phyloP scores from a whole-genome alignment of 1,140 invertebrate species.

The Drosophila equinoxialis region DNA sequence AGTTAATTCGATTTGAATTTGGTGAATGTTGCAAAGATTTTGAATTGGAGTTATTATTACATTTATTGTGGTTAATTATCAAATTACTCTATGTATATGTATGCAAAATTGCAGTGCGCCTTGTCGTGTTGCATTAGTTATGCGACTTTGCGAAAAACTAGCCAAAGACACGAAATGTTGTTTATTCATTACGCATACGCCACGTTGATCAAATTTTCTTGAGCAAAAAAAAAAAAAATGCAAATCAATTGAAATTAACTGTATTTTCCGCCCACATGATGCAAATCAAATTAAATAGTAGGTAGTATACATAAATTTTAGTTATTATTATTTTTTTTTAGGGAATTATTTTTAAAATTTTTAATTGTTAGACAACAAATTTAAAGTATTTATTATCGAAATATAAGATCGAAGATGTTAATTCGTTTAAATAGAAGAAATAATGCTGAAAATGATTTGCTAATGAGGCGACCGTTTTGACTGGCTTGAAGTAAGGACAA shows the following conservation, averaged over 20 bases:
- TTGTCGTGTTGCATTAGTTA: conserved; percentile 5
- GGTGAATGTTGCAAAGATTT: conserved; percentile 3
- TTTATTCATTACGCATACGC: conserved; percentile 5
- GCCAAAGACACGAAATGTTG: conserved; percentile 6
- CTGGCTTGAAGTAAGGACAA: no score
- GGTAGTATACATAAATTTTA: no score
- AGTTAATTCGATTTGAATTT: conserved; percentile 3
- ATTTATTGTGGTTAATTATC: conserved; percentile 9
- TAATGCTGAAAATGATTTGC: no score
- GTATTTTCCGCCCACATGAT: not conserved
- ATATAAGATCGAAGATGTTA: no score
- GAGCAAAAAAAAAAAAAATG: conserved; percentile 1
- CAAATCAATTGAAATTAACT: conserved; percentile 7
- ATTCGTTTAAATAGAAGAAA: no score
- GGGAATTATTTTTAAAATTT: no score
- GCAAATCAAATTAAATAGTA: no score
- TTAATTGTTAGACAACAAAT: no score
- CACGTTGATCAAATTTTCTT: not conserved
- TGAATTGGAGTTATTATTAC: not conserved
- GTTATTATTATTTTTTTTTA: no score
- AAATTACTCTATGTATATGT: conserved; percentile 1
- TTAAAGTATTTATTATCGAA: no score
- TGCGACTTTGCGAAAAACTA: not conserved
- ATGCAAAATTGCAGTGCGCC: not conserved
- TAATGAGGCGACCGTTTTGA: no score